Base-by-base conservation (phyloP, 2,888 invertebrate species). In the Galerucella nymphaeae region DNA sequence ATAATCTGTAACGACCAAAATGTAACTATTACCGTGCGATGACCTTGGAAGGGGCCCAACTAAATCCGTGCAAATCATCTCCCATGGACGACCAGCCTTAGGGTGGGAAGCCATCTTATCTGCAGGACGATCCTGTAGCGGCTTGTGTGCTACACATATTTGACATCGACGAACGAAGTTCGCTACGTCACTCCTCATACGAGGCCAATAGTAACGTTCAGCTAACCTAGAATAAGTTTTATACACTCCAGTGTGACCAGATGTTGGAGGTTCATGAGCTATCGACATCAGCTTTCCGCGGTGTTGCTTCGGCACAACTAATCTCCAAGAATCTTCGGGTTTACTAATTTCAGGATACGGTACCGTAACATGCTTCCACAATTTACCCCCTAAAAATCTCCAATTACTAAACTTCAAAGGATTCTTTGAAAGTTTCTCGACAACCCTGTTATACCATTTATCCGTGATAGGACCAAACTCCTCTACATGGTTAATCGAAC, bases 41-140 rank as follows among this genome's bases (percentile, higher is more conserved):
- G 73, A 70, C 23, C 67, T 62, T 23, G 72, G 75, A 30, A 75
- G 53, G 6, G 71, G 70, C 1, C 70, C 74, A n/a, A 73, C 58
- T 10, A 73, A 30, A 57, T 69, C 79, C 76, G 74, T 76, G 75
- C 79, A 79, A 81, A 82, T 82, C 80, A 74, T 76, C 50, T 74
- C 71, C 73, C 73, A 67, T 2, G 48, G 67, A 5, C 67, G 9
- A 18, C 41, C 45, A 8, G 42, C 67, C 18, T 45, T 42, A 20
- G 38, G 59, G 23, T 59, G 59, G 2, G 59, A 59, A 16, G 58
- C 23, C 67, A 67, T 67, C 23, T 57, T 45, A 8, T 59, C 48
- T 1, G 18, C 14, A 2, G 18, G 67, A 3, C 13, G 38, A 10
- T 14, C 30, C 23, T 67, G 59, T 8, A 42, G 10, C 3, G 42